phyloP scores from a whole-genome alignment of 2,888 invertebrate genomes.

The Phoenoteleia sp. region DNA sequence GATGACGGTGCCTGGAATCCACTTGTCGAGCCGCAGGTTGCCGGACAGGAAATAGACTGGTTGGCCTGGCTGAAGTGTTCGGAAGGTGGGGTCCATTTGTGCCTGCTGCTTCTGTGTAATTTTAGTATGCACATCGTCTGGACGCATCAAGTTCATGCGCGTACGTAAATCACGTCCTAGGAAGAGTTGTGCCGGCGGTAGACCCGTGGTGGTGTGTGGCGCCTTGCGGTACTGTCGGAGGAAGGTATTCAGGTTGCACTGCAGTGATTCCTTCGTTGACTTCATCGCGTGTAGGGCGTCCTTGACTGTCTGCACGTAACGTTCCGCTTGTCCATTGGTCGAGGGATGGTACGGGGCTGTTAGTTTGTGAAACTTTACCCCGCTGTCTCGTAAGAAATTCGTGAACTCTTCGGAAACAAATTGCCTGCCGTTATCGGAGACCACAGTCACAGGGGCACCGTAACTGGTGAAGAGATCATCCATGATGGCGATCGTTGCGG shows the following conservation, averaged over 20 bases:
- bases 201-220: not conserved
- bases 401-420: constrained; percentile 55
- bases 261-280: too few relatives aligned
- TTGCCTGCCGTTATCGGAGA: not conserved
- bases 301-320: too few relatives aligned
- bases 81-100: not conserved
- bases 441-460: constrained; percentile 42
- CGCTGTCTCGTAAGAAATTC: constrained; percentile 18
- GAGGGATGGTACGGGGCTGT: constrained; percentile 40
- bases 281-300: too few relatives aligned
- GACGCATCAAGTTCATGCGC: not conserved
- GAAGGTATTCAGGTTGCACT: constrained; percentile 26
- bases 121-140: not conserved
- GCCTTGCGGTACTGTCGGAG: constrained; percentile 45
- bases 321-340: too few relatives aligned
- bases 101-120: constrained; percentile 6
- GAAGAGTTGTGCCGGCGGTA: constrained; percentile 73
- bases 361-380: not conserved
- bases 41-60: constrained; percentile 31
- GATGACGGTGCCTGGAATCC: constrained; percentile 22
- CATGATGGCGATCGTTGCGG: constrained; percentile 10
- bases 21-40: constrained; percentile 35
- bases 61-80: constrained; percentile 5
- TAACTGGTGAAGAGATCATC: constrained; percentile 46
- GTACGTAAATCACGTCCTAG: constrained; percentile 67